A percentile compares a stretch with the other conserved stretches of the same genome.
Evolutionary conservation across 1,140 invertebrate species (phyloP).

Genomic region (Zaprionus lachaisei): DNA sequence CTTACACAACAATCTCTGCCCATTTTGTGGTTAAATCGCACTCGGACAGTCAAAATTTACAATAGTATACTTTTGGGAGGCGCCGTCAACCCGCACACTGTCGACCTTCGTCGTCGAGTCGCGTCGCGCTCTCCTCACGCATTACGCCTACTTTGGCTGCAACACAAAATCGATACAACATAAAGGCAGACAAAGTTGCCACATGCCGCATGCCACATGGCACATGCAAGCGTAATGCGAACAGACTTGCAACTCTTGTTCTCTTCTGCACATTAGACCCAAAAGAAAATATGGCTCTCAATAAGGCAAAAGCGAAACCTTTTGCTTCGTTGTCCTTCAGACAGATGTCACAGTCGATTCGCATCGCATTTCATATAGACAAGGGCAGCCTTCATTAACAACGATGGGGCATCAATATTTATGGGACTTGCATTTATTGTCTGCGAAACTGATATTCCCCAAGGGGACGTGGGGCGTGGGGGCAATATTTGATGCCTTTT

Average conservation of each 20-base stretch:
- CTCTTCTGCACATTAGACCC: neutral
- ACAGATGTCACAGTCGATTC: constrained; percentile 24
- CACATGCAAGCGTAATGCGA: neutral
- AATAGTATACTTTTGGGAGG: too few species aligned
- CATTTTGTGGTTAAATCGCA: neutral
- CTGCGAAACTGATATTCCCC: constrained; percentile 4
- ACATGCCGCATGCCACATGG: neutral
- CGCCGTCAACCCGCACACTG: too few species aligned
- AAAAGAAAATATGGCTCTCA: neutral
- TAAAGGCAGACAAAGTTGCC: constrained; percentile 10
- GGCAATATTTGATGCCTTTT: constrained; percentile 11
- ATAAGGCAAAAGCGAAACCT: neutral
- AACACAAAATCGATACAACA: constrained; percentile 51
- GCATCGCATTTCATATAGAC: neutral
- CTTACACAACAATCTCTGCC: constrained; percentile 5
- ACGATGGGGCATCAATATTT: constrained; percentile 56
- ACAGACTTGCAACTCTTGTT: neutral
- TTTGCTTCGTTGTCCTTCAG: neutral
- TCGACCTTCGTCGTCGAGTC: too few species aligned
- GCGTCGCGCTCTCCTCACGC: neutral
- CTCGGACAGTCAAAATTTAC: neutral
- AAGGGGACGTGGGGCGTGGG: too few species aligned
- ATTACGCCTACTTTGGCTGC: constrained; percentile 45
- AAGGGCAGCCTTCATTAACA: constrained; percentile 28
- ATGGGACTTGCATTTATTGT: constrained; percentile 48